Evolutionary conservation across 2,797 vertebrate species (phyloP).

Genomic region (Pygocentrus nattereri): DNA sequence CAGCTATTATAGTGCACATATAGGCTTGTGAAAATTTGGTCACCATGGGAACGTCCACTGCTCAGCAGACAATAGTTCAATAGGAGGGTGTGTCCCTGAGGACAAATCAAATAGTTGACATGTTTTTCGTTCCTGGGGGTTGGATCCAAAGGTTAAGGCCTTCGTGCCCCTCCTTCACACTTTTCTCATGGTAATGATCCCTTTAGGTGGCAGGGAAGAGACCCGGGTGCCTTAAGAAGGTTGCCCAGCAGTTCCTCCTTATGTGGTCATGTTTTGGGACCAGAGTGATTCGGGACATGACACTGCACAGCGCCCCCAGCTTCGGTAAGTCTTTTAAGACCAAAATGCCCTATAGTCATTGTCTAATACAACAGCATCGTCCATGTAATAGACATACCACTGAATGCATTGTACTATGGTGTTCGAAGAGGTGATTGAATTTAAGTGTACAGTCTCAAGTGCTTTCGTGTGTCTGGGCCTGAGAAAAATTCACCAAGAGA

Average conservation of each 20-base stretch:
- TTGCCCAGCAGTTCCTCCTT: slow-evolving; percentile 97
- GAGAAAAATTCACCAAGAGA: background rate
- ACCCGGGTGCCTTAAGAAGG: slow-evolving; percentile 94
- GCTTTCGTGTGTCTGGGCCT: background rate
- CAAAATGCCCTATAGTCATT: background rate
- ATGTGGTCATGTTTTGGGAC: slow-evolving; percentile 99
- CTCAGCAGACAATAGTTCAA: slow-evolving; percentile 80
- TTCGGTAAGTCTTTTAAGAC: slow-evolving; percentile 85
- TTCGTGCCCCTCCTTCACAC: slow-evolving; percentile 61
- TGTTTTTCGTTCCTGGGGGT: slow-evolving; percentile 84
- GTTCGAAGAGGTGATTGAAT: background rate
- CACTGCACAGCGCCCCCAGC: slow-evolving; percentile 97
- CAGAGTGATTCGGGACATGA: slow-evolving; percentile 99
- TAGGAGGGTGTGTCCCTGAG: slow-evolving; percentile 81
- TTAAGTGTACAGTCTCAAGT: background rate
- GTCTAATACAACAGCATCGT: background rate
- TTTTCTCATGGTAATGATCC: slow-evolving; percentile 83
- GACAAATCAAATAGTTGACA: slow-evolving; percentile 88
- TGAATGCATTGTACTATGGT: background rate
- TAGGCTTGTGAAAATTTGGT: slow-evolving; percentile 83
- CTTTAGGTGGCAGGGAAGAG: slow-evolving; percentile 94
- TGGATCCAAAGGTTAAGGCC: slow-evolving; percentile 78
- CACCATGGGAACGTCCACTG: slow-evolving; percentile 75
- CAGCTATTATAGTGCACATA: slow-evolving; percentile 82
- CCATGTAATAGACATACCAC: background rate